Base-by-base conservation (phyloP, 2,797 vertebrate species). In the Jordanella pulchra region DNA sequence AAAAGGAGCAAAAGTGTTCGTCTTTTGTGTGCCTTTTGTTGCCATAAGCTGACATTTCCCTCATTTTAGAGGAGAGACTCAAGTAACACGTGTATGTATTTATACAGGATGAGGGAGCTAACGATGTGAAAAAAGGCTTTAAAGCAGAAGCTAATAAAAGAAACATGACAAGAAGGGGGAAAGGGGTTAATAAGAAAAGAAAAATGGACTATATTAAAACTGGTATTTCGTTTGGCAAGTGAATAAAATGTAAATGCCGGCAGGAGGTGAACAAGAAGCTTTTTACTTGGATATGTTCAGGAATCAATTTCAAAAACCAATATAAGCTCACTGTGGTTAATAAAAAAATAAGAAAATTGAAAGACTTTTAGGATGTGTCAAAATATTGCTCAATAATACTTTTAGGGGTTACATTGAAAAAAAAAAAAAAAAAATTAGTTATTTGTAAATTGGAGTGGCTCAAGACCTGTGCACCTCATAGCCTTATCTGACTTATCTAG, bases 101-200 rank as follows among this genome's bases (percentile, higher is more conserved):
- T 54, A 71, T 64, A 60, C 42, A 84, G 70, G 81, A 83, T 84
- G 72, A 83, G 76, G 75, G 75, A 55, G 71, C 79, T 88, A 87
- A 89, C 67, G 89, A 66, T 11, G 39, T 27, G 25, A 3, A n/a
- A 56, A 87, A 65, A 73, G 76, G 76, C 63, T 79, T 70, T 73
- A 69, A 84, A 87, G 54, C 23, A 27, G 42, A 10, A 9, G 30
- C 1, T 25, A 1, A 23, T 12, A 30, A 64, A 72, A 51, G 3
- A 39, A n/a, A 67, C 42, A 66, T 45, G 17, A 27, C 44, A 12
- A n/a, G 15, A 11, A 5, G 5, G 30, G 1, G 3, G 27, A 35
- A 51, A 6, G 25, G 17, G 27, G 23, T 61, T 17, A 50, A 69
- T 56, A 1, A 23, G 39, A 9, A 73, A 65, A 48, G 72, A 71